These are phyloP conservation scores for Echinometra lucunter DNA, from an alignment of 53 echinoderm and acorn worm genomes.

Conservation along the genomic window DNA sequence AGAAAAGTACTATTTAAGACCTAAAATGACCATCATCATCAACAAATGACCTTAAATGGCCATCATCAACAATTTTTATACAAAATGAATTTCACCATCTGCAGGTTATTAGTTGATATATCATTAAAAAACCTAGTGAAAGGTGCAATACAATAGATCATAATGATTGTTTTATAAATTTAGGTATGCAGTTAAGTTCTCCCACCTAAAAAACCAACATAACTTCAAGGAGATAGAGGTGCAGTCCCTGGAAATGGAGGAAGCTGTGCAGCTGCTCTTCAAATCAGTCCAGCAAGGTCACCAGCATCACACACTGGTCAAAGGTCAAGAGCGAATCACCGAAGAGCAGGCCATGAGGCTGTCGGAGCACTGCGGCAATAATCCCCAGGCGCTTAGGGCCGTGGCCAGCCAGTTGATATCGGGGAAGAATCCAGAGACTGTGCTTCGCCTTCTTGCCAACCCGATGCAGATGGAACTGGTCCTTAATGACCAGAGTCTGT, in stretches of 20 bases:
- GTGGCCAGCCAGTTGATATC: slow-evolving; percentile 86
- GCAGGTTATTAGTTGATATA: no score
- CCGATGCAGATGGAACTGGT: slow-evolving; percentile 67
- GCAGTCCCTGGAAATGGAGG: slow-evolving; percentile 77
- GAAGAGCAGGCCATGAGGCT: slow-evolving; percentile 75
- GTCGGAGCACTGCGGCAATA: slow-evolving; percentile 84
- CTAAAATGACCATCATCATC: no score
- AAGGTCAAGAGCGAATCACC: slow-evolving; percentile 58
- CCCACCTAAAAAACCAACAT: slow-evolving; percentile 19
- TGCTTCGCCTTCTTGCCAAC: slow-evolving; percentile 74
- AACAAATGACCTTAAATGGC: no score
- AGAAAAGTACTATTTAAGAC: no score
- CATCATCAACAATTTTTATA: no score
- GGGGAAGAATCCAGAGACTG: slow-evolving; percentile 72
- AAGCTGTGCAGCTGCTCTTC: slow-evolving; percentile 83
- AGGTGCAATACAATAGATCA: no score
- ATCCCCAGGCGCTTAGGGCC: slow-evolving; percentile 86
- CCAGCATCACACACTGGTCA: not conserved
- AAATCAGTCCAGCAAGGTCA: slow-evolving; percentile 69
- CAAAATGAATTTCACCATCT: no score
- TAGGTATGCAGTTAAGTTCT: slow-evolving; percentile 75
- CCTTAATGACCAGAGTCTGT: slow-evolving; percentile 47
- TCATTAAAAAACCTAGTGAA: no score
- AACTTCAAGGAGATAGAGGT: slow-evolving; percentile 82
- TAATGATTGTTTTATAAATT: not conserved